Evolutionary conservation across 2,797 vertebrate species (phyloP).

Genomic region (Falco berigora): DNA sequence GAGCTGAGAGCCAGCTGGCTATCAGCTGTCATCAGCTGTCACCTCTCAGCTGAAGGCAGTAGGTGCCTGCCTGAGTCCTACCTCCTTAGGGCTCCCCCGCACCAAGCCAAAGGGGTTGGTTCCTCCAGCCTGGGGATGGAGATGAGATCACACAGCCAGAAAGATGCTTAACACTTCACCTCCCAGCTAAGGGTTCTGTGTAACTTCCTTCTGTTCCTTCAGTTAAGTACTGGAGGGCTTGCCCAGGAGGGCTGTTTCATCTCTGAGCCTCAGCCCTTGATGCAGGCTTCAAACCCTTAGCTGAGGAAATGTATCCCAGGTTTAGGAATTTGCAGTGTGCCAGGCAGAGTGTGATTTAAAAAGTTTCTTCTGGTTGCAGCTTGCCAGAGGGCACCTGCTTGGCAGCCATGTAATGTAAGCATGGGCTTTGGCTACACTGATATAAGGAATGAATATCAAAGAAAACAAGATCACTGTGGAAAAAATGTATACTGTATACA

Average conservation of each 20-base stretch:
- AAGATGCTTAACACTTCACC: background rate
- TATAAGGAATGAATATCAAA: background rate
- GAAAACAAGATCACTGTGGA: background rate
- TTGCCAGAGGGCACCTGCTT: background rate
- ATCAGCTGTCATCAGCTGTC: too few species aligned
- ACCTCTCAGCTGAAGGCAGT: background rate
- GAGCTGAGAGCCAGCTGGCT: background rate
- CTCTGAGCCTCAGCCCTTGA: background rate
- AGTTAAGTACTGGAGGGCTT: background rate
- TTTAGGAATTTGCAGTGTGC: background rate
- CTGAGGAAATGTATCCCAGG: background rate
- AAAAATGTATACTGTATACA: background rate
- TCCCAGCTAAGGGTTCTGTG: background rate
- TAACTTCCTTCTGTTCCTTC: background rate
- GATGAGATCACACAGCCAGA: background rate
- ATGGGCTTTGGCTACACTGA: background rate
- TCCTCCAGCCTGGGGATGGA: background rate
- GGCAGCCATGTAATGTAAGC: background rate
- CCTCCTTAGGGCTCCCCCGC: background rate
- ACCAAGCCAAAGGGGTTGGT: background rate
- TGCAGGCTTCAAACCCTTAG: background rate
- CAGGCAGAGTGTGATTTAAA: background rate
- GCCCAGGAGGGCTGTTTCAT: background rate
- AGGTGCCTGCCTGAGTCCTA: background rate
- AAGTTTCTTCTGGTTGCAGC: background rate